phyloP scores from a whole-genome alignment of 2,797 vertebrate species.

The Acipenser ruthenus region DNA sequence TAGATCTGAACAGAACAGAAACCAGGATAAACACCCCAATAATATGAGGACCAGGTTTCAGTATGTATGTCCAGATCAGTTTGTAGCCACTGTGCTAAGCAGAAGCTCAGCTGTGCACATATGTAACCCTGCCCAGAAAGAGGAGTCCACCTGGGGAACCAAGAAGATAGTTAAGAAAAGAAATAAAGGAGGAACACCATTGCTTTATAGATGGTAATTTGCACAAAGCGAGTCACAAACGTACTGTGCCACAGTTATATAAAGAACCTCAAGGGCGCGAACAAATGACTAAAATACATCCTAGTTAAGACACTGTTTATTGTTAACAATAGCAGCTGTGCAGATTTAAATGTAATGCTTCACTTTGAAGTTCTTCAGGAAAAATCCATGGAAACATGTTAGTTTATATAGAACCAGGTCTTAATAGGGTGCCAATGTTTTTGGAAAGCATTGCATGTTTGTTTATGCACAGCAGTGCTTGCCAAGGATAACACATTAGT shows the following conservation, averaged over 20 bases:
- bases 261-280: background rate
- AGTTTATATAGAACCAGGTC: background rate
- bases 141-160: no score
- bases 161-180: no score
- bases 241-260: background rate
- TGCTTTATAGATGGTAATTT: background rate
- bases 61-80: no score
- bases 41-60: no score
- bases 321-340: background rate
- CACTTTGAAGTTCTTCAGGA: background rate
- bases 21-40: no score
- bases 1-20: no score
- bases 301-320: constrained; percentile 1
- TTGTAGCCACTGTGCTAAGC: no score
- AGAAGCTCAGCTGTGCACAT: no score
- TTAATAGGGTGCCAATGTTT: constrained; percentile 3
- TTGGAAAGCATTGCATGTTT: background rate
- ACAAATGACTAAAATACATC: background rate
- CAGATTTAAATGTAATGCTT: background rate
- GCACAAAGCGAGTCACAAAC: background rate
- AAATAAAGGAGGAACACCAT: no score
- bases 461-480: background rate
- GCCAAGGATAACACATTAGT: constrained; percentile 8
- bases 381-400: background rate
- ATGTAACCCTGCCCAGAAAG: no score